Evolutionary conservation across 1,140 invertebrate species (phyloP).

Genomic region (Druon quercuslanigerum): DNA sequence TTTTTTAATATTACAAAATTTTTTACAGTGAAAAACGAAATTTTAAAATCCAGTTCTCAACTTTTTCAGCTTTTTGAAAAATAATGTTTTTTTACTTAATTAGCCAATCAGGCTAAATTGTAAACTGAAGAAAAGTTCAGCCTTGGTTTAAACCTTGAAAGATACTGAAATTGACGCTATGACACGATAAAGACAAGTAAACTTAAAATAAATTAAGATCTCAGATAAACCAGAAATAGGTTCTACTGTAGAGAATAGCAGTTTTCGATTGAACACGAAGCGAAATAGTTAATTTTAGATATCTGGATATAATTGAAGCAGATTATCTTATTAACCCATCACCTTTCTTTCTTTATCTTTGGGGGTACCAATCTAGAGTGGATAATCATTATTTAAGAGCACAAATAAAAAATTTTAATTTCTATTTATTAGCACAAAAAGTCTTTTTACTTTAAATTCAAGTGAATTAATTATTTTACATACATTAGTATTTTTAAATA

Average conservation of each 20-base stretch:
- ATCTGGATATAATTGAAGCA: neutral
- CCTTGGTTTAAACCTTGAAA: slow-evolving; percentile 5
- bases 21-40: no score
- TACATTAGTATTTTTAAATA: no score
- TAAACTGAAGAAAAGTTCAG: slow-evolving; percentile 1
- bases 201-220: slow-evolving; percentile 23
- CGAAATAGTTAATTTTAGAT: neutral
- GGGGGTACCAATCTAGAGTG: no score
- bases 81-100: no score
- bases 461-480: no score
- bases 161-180: neutral
- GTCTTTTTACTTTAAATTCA: no score
- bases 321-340: slow-evolving; percentile 10
- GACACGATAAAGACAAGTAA: slow-evolving; percentile 9
- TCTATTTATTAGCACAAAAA: no score
- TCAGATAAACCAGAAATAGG: slow-evolving; percentile 18
- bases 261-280: slow-evolving; percentile 4
- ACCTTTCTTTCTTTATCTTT: neutral
- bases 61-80: no score
- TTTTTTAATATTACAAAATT: no score
- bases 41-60: no score
- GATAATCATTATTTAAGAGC: no score
- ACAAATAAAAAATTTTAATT: no score
- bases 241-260: slow-evolving; percentile 2
- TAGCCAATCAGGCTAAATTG: neutral